Conservation (phyloP, 2,797 vertebrate genomes). For the Onychomys torridus region DNA sequence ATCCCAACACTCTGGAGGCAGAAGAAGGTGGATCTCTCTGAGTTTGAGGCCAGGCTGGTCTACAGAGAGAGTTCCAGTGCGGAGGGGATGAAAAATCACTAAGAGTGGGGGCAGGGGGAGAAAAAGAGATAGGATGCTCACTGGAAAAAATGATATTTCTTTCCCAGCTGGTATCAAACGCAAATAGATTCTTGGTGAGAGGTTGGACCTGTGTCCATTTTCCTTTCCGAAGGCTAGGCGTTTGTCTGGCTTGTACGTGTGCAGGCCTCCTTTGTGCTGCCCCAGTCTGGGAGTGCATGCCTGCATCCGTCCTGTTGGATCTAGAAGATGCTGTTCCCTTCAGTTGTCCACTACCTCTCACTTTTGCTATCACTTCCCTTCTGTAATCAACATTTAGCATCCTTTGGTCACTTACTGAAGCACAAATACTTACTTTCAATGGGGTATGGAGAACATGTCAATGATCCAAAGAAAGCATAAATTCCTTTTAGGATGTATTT, state of each 20-base stretch:
- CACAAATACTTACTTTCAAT: background rate
- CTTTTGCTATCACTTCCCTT: too few relatives aligned
- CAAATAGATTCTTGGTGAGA: background rate
- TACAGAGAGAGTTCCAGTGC: too few relatives aligned
- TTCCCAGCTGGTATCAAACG: background rate
- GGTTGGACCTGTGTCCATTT: background rate
- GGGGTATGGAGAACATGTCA: background rate
- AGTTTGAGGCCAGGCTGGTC: too few relatives aligned
- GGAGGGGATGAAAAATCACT: background rate
- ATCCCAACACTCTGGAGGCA: too few relatives aligned
- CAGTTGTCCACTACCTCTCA: fast-evolving
- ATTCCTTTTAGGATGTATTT: background rate
- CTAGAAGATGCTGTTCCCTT: background rate
- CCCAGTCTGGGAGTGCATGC: background rate
- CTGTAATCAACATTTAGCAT: background rate
- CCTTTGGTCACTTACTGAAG: background rate
- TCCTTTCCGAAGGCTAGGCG: background rate
- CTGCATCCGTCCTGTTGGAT: background rate
- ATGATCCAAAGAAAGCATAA: background rate
- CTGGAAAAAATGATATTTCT: background rate
- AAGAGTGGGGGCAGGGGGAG: too few relatives aligned
- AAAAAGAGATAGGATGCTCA: background rate
- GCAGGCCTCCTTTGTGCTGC: background rate
- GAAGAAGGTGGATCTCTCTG: too few relatives aligned
- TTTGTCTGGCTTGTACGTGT: background rate